Base-by-base conservation (phyloP, 2,797 vertebrate genomes). In the Hephaestus fuliginosus region DNA sequence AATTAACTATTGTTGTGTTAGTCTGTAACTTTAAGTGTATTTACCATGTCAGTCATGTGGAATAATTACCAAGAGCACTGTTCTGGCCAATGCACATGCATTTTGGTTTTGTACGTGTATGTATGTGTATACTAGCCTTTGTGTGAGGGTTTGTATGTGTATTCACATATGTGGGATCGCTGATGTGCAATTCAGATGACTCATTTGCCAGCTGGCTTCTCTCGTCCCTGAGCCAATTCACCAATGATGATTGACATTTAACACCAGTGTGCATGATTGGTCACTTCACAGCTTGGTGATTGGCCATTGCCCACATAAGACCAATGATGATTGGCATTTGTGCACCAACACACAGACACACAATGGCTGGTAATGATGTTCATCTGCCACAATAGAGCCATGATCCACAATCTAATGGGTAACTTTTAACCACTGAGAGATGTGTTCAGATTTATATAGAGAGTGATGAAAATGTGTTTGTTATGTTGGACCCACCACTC, bases 121-220 rank as follows among this genome's bases (percentile, higher is more conserved):
- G 69, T 65, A 18, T 33, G 25, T 75, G 56, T 22, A 22, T 7
- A 22, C 7, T 28, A 13, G 62, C 25, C 22, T 81, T 51, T 71
- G n/a, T 69, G 69, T 14, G 64, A 63, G 25, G 18, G 36, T 85
- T 56, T 76, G 22, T 75, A 69, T 65, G 68, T 44, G 22, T 48
- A 67, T 66, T 58, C 43, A 33, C 70, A 84, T 74, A 70, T 79
- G 72, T 60, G 58, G 58, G 52, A 44, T 81, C 53, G 15, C 43
- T 60, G 78, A 80, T 86, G 83, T 82, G 74, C 63, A 76, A 79
- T 88, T 92, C 79, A 71, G 77, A 85, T 93, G 90, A 93, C 70
- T 93, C 86, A 93, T 86, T 81, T 86, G 84, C 90, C 91, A 91
- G 86, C 85, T 91, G 90, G 82, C 78, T 86, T 85, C 44, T 70